These are phyloP conservation scores for Eumerus sabulonum DNA, from an alignment of 2,888 invertebrate genomes.

Conservation along the genomic window DNA sequence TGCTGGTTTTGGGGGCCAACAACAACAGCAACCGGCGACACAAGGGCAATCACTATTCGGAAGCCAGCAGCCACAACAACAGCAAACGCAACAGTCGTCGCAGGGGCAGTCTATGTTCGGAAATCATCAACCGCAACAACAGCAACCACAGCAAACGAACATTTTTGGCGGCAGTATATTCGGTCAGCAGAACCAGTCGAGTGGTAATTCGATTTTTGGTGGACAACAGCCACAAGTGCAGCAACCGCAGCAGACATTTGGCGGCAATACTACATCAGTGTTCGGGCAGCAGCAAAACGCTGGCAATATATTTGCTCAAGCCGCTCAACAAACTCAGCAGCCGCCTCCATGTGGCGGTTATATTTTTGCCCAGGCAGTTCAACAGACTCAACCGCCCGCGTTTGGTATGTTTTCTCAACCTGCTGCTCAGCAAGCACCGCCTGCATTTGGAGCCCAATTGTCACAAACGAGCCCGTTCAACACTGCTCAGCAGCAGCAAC, in stretches of 20 bases:
- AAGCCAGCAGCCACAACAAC: constrained; percentile 69
- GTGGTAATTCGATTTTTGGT: constrained; percentile 31
- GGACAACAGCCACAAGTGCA: constrained; percentile 46
- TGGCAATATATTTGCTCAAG: constrained; percentile 51
- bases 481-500: constrained; percentile 49
- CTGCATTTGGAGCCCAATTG: constrained; percentile 45
- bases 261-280: constrained; percentile 8
- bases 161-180: constrained; percentile 69
- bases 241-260: constrained; percentile 29
- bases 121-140: constrained; percentile 48
- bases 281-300: constrained; percentile 42
- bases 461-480: constrained; percentile 25
- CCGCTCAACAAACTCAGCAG: constrained; percentile 54
- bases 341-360: constrained; percentile 63
- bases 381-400: constrained; percentile 20
- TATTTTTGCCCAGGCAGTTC: constrained; percentile 70
- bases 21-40: constrained; percentile 62
- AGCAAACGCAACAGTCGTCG: constrained; percentile 23
- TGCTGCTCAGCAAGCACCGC: constrained; percentile 32
- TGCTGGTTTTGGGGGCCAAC: constrained; percentile 65
- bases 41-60: constrained; percentile 26
- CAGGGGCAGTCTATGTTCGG: no score
- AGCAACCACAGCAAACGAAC: constrained; percentile 60
- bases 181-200: constrained; percentile 53
- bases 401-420: constrained; percentile 63